Base-by-base conservation (phyloP, 2,113 vertebrate species). In the Barbus barbus region DNA sequence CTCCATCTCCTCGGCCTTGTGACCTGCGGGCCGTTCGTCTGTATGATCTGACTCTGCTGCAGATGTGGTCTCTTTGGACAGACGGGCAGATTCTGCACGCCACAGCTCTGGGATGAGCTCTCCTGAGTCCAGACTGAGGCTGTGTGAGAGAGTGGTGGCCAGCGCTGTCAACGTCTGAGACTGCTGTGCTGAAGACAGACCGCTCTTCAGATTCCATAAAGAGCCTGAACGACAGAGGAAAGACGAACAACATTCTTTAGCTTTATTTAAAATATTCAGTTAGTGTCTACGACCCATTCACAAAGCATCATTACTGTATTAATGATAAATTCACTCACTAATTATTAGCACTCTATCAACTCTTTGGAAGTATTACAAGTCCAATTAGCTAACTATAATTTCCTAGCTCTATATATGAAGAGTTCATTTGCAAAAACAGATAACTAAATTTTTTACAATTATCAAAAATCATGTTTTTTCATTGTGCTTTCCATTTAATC, bases 201-300 rank as follows among this genome's bases (percentile, higher is more conserved):
- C 88, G 53, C 90, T 93, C 90, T 97, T 99, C 89, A 98, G 88
- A 88, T 99, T 99, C 98, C 97, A 99, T 58, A 97, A 20, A 0
- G 91, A 89, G 16, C 95, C 93, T 95, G 89, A 38, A 74, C n/a
- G n/a, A n/a, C n/a, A n/a, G n/a, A n/a, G n/a, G n/a, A 60, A 63
- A 28, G 1, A 63, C 1, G 14, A 41, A 69, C 24, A 48, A 24
- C 46, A 58, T 22, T 36, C 11, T 16, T 36, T 0, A 28, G 22
- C 33, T 41, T 72, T 72, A 22, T 13, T 72, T 72, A 9, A 72
- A 24, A 20, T 24, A 24, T 13, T 12, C 24, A 28, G 18, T 41
- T 22, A 72, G 5, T 20, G 12, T 31, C 24, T 46, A 65, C 5
- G 16, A 2, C 5, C 28, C 61, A 18, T 22, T 53, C 28, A 56